Evolutionary conservation across 2,113 vertebrate genomes (phyloP).

Genomic region (Polyodon spathula): DNA sequence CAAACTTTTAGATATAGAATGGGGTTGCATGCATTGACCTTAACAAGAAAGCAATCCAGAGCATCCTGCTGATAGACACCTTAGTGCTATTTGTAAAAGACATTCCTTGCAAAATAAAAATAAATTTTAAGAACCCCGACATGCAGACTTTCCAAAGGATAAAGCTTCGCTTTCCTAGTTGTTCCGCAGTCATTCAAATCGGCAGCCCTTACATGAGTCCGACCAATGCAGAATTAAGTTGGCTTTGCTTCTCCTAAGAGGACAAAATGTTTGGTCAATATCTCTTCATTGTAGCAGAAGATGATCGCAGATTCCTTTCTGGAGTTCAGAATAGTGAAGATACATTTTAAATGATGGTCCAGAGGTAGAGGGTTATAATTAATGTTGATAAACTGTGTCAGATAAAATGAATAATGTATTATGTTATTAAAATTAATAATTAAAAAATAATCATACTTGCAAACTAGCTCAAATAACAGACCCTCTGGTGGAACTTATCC

Average conservation of each 20-base stretch:
- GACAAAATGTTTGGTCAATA: not conserved
- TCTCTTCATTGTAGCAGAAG: not conserved
- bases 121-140: not conserved
- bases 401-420: no score
- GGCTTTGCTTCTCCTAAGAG: not conserved
- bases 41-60: no score
- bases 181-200: not conserved
- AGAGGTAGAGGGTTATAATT: no score
- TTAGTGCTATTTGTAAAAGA: not conserved
- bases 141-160: not conserved
- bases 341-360: no score
- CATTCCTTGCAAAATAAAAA: not conserved
- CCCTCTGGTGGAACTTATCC: no score
- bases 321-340: no score
- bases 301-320: not conserved
- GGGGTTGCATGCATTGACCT: no score
- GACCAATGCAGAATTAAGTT: not conserved
- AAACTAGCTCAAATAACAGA: no score
- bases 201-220: not conserved
- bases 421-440: no score
- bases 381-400: no score
- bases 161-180: not conserved
- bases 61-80: not conserved
- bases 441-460: no score
- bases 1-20: no score